phyloP scores from a whole-genome alignment of 2,113 vertebrate genomes.

The Pyxicephalus adspersus region DNA sequence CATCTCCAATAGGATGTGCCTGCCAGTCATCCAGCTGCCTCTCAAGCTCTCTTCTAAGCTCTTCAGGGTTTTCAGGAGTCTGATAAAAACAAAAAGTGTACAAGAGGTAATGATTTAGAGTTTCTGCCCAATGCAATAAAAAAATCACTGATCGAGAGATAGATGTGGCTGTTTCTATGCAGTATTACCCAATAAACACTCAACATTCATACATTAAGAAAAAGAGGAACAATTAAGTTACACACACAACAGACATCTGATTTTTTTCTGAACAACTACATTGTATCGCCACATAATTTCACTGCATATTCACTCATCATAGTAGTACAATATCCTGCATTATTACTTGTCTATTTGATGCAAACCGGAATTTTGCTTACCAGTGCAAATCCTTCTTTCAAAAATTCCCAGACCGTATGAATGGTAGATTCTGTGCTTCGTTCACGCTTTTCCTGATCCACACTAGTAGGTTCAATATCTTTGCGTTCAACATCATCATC shows the following conservation, averaged over 20 bases:
- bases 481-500: slow-evolving; percentile 66
- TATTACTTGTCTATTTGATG: neutral
- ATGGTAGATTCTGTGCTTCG: slow-evolving; percentile 83
- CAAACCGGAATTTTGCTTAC: slow-evolving; percentile 57
- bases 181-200: too few relatives aligned
- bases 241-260: too few relatives aligned
- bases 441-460: slow-evolving; percentile 71
- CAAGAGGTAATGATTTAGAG: neutral
- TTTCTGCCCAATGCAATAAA: neutral
- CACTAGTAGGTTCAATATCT: slow-evolving; percentile 59
- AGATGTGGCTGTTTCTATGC: too few relatives aligned
- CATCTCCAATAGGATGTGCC: slow-evolving; percentile 74
- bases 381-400: slow-evolving; percentile 70
- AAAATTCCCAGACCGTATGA: slow-evolving; percentile 83
- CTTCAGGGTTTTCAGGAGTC: slow-evolving; percentile 75
- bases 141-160: too few relatives aligned
- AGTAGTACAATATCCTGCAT: too few relatives aligned
- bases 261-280: too few relatives aligned
- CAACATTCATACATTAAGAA: too few relatives aligned
- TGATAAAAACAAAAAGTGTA: slow-evolving; percentile 40
- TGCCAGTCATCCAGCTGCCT: slow-evolving; percentile 89
- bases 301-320: too few relatives aligned
- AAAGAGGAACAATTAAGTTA: too few relatives aligned
- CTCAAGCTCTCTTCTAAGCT: slow-evolving; percentile 89
- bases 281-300: too few relatives aligned